Evolutionary conservation across 2,113 vertebrate genomes (phyloP).

Genomic region (Indicator maculatus): DNA sequence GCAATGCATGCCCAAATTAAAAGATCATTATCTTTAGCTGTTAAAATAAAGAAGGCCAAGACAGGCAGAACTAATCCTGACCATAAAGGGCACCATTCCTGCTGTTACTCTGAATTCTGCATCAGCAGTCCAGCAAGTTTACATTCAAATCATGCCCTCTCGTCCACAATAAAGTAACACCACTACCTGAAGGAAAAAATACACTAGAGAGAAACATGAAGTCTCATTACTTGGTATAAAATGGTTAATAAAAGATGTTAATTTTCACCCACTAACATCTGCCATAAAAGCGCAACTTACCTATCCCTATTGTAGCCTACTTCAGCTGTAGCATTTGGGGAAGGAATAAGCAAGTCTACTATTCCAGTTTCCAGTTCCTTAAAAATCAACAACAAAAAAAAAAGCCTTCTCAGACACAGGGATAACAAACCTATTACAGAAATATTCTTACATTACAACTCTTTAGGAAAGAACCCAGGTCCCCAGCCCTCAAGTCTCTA

Average conservation of each 20-base stretch:
- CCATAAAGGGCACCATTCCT: not conserved
- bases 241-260: not conserved
- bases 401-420: not conserved
- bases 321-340: slow-evolving; percentile 86
- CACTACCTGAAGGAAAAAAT: not conserved
- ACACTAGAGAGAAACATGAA: not conserved
- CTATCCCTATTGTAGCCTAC: slow-evolving; percentile 88
- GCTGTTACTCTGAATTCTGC: not conserved
- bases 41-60: not conserved
- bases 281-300: slow-evolving; percentile 64
- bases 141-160: not conserved
- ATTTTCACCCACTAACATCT: not conserved
- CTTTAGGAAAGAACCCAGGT: not conserved
- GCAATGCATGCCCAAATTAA: not conserved
- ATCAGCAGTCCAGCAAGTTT: not conserved
- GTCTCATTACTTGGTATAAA: not conserved
- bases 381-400: slow-evolving; percentile 6
- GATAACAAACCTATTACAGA: not conserved
- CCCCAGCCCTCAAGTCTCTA: not conserved
- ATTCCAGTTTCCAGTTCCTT: slow-evolving; percentile 87
- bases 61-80: not conserved
- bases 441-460: not conserved
- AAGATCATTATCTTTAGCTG: not conserved
- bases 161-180: not conserved
- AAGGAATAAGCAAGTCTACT: slow-evolving; percentile 86